Evolutionary conservation across 2,113 vertebrate species (phyloP).

Genomic region (Anolis carolinensis): DNA sequence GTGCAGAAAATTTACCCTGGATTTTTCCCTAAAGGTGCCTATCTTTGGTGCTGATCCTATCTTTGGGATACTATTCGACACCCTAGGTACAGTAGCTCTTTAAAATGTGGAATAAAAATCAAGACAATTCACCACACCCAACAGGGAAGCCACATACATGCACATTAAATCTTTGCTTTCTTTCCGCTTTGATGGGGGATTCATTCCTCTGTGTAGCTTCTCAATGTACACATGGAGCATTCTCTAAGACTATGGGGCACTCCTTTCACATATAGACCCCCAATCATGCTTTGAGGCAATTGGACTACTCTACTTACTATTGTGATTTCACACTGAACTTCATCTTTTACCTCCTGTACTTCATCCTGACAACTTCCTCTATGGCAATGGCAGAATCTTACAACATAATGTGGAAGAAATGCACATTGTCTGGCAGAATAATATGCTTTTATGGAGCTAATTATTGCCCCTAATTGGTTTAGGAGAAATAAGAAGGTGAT

Average conservation of each 20-base stretch:
- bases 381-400: neutral
- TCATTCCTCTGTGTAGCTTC: neutral
- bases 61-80: too few relatives aligned
- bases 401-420: neutral
- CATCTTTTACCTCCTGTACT: neutral
- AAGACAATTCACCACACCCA: too few relatives aligned
- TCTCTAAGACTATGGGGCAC: neutral
- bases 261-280: neutral
- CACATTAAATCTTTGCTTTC: neutral
- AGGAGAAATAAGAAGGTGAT: neutral
- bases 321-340: conserved; percentile 2
- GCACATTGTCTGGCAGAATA: neutral
- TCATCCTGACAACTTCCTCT: conserved; percentile 17
- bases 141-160: too few relatives aligned
- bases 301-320: neutral
- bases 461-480: neutral
- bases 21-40: too few relatives aligned
- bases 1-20: too few relatives aligned
- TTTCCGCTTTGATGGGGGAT: neutral
- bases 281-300: neutral
- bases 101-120: too few relatives aligned
- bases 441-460: neutral
- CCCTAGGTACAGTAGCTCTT: too few relatives aligned
- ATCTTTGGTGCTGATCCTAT: too few relatives aligned
- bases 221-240: neutral